Evolutionary conservation across 1,140 invertebrate genomes (phyloP).

Genomic region (Paracyclopina nana): DNA sequence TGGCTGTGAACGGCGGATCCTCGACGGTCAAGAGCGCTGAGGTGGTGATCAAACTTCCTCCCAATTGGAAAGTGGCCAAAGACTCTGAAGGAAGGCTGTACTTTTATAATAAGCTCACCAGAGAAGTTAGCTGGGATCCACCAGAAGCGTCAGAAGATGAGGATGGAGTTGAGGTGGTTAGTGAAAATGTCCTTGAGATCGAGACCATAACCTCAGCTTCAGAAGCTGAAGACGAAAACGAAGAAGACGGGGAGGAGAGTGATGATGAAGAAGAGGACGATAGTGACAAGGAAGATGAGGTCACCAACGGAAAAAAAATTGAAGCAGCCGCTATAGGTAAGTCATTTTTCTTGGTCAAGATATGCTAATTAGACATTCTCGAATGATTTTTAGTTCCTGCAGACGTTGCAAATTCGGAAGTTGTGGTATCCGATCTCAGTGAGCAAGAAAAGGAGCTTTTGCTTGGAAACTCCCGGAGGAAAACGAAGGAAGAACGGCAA

Average conservation of each 20-base stretch:
- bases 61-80: conserved; percentile 61
- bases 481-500: conserved; percentile 14
- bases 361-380: too few relatives aligned
- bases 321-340: too few relatives aligned
- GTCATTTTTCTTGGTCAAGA: too few relatives aligned
- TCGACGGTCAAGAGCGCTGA: conserved; percentile 26
- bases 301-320: conserved; percentile 6
- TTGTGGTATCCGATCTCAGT: conserved; percentile 3
- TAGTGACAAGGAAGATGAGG: neutral
- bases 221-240: conserved; percentile 11
- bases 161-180: neutral
- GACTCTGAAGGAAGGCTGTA: conserved; percentile 61
- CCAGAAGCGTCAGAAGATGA: conserved; percentile 28
- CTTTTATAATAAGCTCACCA: conserved; percentile 68
- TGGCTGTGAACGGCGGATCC: conserved; percentile 18
- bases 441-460: conserved; percentile 15
- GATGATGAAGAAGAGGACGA: conserved; percentile 17
- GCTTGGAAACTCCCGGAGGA: conserved; percentile 12
- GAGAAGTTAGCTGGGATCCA: conserved; percentile 68
- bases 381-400: neutral
- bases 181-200: conserved; percentile 13
- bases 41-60: conserved; percentile 45
- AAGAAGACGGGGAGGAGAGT: conserved; percentile 16
- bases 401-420: neutral
- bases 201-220: conserved; percentile 17